Conservation (phyloP, 30 jellyfish, hydroid and myxozoan species). For the Aurelia aurita region DNA sequence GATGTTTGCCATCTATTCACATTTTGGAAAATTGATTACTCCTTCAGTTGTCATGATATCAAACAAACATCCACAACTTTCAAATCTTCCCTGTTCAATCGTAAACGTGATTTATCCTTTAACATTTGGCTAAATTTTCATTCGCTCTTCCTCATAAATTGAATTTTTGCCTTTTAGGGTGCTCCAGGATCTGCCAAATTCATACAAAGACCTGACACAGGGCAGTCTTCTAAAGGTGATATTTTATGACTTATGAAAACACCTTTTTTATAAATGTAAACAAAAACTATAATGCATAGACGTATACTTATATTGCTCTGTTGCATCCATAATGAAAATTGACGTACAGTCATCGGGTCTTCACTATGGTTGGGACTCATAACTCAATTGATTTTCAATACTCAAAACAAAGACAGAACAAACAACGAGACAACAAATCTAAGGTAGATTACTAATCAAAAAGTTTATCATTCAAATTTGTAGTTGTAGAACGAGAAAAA, state of each 20-base stretch:
- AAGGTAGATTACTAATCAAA: neutral
- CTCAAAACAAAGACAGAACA: neutral
- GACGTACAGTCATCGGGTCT: neutral
- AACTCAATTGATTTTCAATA: neutral
- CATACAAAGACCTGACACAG: neutral
- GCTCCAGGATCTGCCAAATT: neutral
- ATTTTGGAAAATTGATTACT: no score
- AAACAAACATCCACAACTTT: no score
- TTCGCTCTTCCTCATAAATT: conserved; percentile 3
- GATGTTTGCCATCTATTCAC: no score
- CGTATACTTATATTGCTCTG: neutral
- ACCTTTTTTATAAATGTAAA: neutral
- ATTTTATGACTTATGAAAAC: neutral
- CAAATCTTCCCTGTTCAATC: no score
- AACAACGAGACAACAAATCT: neutral
- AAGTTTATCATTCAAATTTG: neutral
- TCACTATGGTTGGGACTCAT: neutral
- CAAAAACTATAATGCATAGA: neutral
- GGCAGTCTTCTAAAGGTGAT: conserved; percentile 8
- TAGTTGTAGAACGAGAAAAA: neutral
- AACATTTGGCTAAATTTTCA: neutral
- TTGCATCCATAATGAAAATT: neutral
- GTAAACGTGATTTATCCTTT: no score
- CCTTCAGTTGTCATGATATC: neutral
- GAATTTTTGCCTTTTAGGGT: neutral